These are phyloP conservation scores for Hypsibius dujardini DNA, from an alignment of 1,140 invertebrate genomes.

Conservation along the genomic window DNA sequence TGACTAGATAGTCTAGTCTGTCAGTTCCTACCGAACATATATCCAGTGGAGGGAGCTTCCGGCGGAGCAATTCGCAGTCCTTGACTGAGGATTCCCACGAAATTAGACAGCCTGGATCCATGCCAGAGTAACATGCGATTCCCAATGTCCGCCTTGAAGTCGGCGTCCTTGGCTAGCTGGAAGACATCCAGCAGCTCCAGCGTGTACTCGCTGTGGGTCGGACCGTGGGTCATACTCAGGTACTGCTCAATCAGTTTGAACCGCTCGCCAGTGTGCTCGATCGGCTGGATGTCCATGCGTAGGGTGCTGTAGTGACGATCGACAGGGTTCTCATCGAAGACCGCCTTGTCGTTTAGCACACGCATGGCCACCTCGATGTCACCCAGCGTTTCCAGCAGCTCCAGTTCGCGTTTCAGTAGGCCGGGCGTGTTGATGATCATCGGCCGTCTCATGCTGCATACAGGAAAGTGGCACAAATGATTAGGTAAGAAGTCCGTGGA, in stretches of 20 bases:
- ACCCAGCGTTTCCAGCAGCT: slow-evolving; percentile 74
- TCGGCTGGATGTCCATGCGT: slow-evolving; percentile 55
- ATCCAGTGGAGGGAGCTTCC: slow-evolving; percentile 79
- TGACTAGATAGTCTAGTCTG: too few species aligned
- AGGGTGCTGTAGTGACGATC: slow-evolving; percentile 77
- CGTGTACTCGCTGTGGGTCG: slow-evolving; percentile 56
- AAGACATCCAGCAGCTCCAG: slow-evolving; percentile 57
- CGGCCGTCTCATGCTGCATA: slow-evolving; percentile 26
- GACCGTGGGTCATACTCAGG: slow-evolving; percentile 66
- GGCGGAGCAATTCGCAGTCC: slow-evolving; percentile 88
- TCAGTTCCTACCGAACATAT: slow-evolving; percentile 99
- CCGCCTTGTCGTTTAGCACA: slow-evolving; percentile 46
- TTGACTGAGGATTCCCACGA: slow-evolving; percentile 83
- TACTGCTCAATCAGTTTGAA: slow-evolving; percentile 57
- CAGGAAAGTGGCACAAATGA: slow-evolving; percentile 18
- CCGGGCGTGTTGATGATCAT: slow-evolving; percentile 27
- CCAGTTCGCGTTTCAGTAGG: slow-evolving; percentile 44
- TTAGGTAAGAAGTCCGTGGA: too few species aligned
- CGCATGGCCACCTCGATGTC: slow-evolving; percentile 90
- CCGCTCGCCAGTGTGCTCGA: slow-evolving; percentile 53
- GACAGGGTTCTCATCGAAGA: slow-evolving; percentile 43
- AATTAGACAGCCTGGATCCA: slow-evolving; percentile 82
- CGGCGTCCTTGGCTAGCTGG: slow-evolving; percentile 59
- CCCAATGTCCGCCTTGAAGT: slow-evolving; percentile 51
- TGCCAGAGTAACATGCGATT: slow-evolving; percentile 88